Conservation (phyloP, 2,113 vertebrate species). For the Hypanus sabinus region DNA sequence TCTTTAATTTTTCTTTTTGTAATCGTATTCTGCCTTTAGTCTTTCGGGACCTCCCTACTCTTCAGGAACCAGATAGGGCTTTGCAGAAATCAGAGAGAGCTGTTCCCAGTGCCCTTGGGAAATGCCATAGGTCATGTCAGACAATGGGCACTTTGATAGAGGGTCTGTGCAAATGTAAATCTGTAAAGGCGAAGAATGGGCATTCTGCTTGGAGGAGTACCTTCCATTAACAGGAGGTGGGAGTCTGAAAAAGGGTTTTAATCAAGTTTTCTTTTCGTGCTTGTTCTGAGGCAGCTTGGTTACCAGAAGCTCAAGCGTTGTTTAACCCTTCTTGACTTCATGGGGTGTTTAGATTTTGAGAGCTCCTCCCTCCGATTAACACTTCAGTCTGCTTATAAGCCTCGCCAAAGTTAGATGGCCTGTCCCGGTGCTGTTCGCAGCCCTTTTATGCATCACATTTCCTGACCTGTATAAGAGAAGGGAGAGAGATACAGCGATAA, state of each 20-base stretch:
- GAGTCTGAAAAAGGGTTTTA: conserved; percentile 12
- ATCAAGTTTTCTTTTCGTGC: conserved; percentile 17
- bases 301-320: neutral
- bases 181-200: conserved; percentile 54
- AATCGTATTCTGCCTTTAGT: conserved; percentile 46
- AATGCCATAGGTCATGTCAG: conserved; percentile 63
- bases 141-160: conserved; percentile 68
- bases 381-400: neutral
- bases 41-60: conserved; percentile 48
- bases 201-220: conserved; percentile 36
- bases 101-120: conserved; percentile 57
- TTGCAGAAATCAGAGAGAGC: conserved; percentile 52
- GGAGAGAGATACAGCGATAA: conserved; percentile 1
- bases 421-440: conserved; percentile 1
- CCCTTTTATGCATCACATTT: neutral
- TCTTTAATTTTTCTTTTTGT: conserved; percentile 23
- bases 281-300: conserved; percentile 18
- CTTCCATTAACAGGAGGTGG: conserved; percentile 29
- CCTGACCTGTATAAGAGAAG: neutral
- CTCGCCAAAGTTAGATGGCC: neutral
- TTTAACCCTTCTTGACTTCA: conserved; percentile 34
- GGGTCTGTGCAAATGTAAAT: conserved; percentile 68
- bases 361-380: neutral
- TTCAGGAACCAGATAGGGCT: conserved; percentile 42
- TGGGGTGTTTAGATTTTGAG: conserved; percentile 22